phyloP scores from a whole-genome alignment of 2,888 invertebrate genomes.

The Lucinisca nassula region DNA sequence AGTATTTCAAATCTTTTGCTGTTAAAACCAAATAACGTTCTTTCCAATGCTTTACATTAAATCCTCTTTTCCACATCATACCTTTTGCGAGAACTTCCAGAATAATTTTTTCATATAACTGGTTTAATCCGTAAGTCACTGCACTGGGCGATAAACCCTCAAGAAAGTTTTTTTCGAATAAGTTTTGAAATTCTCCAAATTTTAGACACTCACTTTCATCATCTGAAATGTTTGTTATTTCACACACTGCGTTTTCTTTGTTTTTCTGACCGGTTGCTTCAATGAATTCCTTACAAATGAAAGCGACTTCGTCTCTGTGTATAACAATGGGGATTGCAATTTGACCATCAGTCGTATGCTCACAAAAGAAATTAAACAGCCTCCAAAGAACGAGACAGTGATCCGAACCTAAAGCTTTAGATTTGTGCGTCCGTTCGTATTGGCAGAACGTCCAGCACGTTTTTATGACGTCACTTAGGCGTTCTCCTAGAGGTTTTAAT shows the following conservation, averaged over 20 bases:
- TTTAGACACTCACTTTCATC: slow-evolving; percentile 26
- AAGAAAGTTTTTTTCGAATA: slow-evolving; percentile 63
- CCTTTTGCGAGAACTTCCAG: slow-evolving; percentile 84
- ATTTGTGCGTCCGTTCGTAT: slow-evolving; percentile 52
- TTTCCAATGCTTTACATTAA: slow-evolving; percentile 93
- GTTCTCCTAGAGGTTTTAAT: slow-evolving; percentile 15
- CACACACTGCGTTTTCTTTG: slow-evolving; percentile 43
- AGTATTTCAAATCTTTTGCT: slow-evolving; percentile 93
- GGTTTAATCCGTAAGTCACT: slow-evolving; percentile 48
- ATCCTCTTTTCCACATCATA: slow-evolving; percentile 92
- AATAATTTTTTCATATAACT: slow-evolving; percentile 58
- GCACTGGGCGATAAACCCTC: slow-evolving; percentile 44
- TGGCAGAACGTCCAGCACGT: slow-evolving; percentile 63
- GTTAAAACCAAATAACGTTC: slow-evolving; percentile 95
- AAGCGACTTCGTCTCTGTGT: slow-evolving; percentile 79
- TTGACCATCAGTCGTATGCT: slow-evolving; percentile 89
- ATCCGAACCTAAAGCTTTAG: slow-evolving; percentile 87
- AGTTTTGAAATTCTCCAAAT: slow-evolving; percentile 64
- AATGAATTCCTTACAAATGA: slow-evolving; percentile 55
- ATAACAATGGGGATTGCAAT: slow-evolving; percentile 75
- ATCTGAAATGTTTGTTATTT: slow-evolving; percentile 18
- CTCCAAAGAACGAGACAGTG: slow-evolving; percentile 89
- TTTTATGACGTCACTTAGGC: slow-evolving; percentile 50
- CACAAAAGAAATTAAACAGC: slow-evolving; percentile 94
- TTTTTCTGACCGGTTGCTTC: slow-evolving; percentile 62